These are phyloP conservation scores for Cataglyphis altisquamis DNA, from an alignment of 2,888 invertebrate genomes.

Conservation along the genomic window DNA sequence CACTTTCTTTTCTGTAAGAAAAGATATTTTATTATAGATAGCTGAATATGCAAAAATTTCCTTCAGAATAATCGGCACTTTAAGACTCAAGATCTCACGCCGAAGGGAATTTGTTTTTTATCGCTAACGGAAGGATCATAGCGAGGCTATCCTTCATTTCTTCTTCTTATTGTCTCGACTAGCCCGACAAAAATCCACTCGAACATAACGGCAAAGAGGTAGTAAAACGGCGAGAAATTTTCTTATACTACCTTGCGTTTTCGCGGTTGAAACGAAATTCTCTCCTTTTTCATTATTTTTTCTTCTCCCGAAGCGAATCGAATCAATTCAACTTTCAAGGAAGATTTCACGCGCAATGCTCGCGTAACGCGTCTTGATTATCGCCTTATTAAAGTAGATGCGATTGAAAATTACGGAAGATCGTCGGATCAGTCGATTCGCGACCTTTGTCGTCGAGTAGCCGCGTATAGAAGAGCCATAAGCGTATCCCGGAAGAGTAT, in stretches of 20 bases:
- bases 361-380: conserved; percentile 12
- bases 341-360: background rate
- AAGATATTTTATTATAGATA: background rate
- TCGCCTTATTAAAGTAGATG: background rate
- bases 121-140: conserved; percentile 26
- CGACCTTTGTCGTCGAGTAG: conserved; percentile 18
- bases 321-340: conserved; percentile 17
- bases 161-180: conserved; percentile 40
- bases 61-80: background rate
- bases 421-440: background rate
- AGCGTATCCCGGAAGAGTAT: conserved; percentile 43
- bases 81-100: conserved; percentile 37
- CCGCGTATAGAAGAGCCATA: background rate
- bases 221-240: conserved; percentile 49
- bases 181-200: conserved; percentile 41
- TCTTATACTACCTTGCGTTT: conserved; percentile 40
- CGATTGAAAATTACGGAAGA: conserved; percentile 16
- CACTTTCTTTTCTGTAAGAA: background rate
- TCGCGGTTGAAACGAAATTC: conserved; percentile 36
- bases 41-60: conserved; percentile 4
- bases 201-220: conserved; percentile 42
- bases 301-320: background rate
- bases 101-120: conserved; percentile 39
- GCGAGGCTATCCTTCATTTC: conserved; percentile 34
- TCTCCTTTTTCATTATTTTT: background rate